A percentile compares a stretch with the other conserved stretches of the same genome.
These are phyloP conservation scores for Odontothrips loti DNA, from an alignment of 2,888 invertebrate species.

Conservation along the genomic window DNA sequence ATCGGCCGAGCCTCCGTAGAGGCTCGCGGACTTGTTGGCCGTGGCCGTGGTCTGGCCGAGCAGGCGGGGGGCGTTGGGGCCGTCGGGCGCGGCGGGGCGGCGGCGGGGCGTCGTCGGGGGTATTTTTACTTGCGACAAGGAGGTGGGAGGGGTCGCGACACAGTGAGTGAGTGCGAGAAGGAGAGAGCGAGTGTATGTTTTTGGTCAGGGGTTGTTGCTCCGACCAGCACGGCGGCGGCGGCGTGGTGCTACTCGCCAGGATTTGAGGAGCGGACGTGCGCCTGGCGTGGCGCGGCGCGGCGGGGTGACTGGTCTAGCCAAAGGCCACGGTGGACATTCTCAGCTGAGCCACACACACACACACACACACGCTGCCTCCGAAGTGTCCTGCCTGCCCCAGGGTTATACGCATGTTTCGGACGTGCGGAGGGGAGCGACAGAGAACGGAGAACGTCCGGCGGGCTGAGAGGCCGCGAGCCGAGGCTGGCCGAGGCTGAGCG, in stretches of 20 bases:
- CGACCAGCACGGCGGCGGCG: background rate
- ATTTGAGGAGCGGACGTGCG: no score
- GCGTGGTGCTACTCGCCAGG: no score
- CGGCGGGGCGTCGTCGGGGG: background rate
- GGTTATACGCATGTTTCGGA: no score
- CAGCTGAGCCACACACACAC: no score
- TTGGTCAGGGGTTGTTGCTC: conserved; percentile 14
- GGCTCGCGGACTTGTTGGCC: background rate
- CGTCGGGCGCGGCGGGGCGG: background rate
- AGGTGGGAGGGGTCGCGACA: background rate
- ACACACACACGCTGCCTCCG: no score
- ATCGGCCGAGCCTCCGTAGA: no score
- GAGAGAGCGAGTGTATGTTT: background rate
- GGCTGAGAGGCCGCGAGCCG: background rate
- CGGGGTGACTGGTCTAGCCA: conserved; percentile 7
- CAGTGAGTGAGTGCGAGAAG: background rate
- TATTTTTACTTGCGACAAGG: background rate
- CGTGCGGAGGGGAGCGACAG: no score
- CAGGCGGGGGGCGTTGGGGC: background rate
- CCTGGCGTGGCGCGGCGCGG: background rate
- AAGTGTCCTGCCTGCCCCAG: no score
- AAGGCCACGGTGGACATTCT: background rate
- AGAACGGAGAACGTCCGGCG: no score
- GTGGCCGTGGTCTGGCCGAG: background rate
- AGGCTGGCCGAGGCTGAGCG: background rate